Evolutionary conservation across 2,888 invertebrate genomes (phyloP).

Genomic region (Anarsia innoxiella): DNA sequence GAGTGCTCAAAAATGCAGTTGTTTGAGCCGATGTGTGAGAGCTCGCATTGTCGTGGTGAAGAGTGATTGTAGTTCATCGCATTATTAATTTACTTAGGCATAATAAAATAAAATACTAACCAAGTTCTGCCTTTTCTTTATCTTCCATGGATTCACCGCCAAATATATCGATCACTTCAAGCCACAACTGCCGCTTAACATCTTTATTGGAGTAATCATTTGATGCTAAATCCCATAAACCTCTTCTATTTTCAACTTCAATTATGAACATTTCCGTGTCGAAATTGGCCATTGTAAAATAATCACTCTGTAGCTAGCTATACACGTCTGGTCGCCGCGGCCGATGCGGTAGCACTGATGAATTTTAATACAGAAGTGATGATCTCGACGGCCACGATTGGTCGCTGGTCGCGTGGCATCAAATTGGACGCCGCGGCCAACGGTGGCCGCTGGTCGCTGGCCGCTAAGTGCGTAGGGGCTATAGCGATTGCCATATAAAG

Average conservation of each 20-base stretch:
- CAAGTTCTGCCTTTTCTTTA: constrained; percentile 16
- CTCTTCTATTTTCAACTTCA: constrained; percentile 1
- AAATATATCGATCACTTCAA: constrained; percentile 5
- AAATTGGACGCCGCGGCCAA: constrained; percentile 16
- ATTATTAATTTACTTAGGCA: constrained; percentile 12
- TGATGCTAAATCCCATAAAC: constrained; percentile 9
- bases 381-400: constrained; percentile 14
- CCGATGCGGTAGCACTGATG: constrained; percentile 12
- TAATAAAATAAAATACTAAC: constrained; percentile 18
- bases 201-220: constrained; percentile 14
- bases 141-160: constrained; percentile 7
- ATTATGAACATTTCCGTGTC: constrained; percentile 7
- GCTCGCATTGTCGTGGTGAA: no score
- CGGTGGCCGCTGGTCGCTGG: constrained; percentile 17
- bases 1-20: not conserved
- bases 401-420: constrained; percentile 16
- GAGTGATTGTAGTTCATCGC: constrained; percentile 20
- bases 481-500: constrained; percentile 6
- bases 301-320: constrained; percentile 4
- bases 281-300: constrained; percentile 9
- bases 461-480: constrained; percentile 14
- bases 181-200: constrained; percentile 13
- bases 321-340: constrained; percentile 13
- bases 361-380: constrained; percentile 14
- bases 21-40: not conserved